phyloP scores from a whole-genome alignment of 2,797 vertebrate genomes.

The Denticeps clupeoides region DNA sequence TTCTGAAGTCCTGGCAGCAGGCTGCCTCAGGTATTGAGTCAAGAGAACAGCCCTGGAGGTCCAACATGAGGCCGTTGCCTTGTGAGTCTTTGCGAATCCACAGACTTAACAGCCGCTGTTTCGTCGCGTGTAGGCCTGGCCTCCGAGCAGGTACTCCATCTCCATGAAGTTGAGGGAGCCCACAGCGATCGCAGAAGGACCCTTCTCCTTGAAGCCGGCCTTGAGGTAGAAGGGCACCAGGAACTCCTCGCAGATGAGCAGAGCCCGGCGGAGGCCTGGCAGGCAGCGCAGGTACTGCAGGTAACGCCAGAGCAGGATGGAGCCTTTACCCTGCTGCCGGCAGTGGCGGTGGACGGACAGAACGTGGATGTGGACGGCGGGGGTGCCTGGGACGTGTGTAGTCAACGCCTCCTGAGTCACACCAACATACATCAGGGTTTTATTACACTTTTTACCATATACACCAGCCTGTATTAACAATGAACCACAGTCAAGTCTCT shows the following conservation, averaged over 20 bases:
- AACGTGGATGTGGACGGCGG: conserved; percentile 64
- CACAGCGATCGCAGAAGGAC: conserved; percentile 51
- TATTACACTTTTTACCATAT: too few relatives aligned
- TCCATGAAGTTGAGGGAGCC: conserved; percentile 55
- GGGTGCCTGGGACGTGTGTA: conserved; percentile 46
- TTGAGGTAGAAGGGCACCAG: conserved; percentile 63
- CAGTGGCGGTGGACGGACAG: conserved; percentile 65
- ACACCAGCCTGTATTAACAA: neutral
- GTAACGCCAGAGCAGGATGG: conserved; percentile 68
- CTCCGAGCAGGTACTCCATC: conserved; percentile 57
- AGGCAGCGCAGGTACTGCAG: conserved; percentile 60
- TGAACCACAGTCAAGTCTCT: neutral
- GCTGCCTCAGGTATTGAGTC: too few relatives aligned
- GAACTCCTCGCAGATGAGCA: conserved; percentile 65
- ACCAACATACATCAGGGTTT: too few relatives aligned
- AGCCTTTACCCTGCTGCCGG: conserved; percentile 67
- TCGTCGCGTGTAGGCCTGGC: conserved; percentile 52
- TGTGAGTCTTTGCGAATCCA: neutral
- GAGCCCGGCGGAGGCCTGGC: conserved; percentile 48
- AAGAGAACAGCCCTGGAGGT: too few relatives aligned
- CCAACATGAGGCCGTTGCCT: conserved; percentile 28
- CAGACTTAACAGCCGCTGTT: conserved; percentile 57
- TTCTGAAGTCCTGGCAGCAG: too few relatives aligned
- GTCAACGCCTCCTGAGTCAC: conserved; percentile 56
- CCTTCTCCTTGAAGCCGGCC: conserved; percentile 62